Base-by-base conservation (phyloP, 1,140 invertebrate genomes). In the Cydia pomonella region DNA sequence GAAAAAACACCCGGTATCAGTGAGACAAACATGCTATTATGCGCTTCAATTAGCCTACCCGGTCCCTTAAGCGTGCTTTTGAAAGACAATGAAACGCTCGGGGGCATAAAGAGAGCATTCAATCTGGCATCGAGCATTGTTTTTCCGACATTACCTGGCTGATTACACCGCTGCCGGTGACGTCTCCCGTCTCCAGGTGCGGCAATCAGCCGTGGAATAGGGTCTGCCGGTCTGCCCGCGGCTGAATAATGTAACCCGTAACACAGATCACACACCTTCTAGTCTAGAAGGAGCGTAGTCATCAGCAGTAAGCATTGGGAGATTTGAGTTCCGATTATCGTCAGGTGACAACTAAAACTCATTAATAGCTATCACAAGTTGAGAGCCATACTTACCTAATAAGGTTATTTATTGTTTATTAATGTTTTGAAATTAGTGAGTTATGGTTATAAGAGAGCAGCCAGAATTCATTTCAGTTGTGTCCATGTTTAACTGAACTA, bases 171-270 rank as follows among this genome's bases (percentile, higher is more conserved):
- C 72, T 79, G 80, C 74, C 81, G 84, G 81, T 84, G 81, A 76
- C 81, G 73, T 53, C 76, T 79, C 78, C 25, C 82, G 86, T 85
- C 87, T 89, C 88, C 82, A 83, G 74, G 76, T 64, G 38, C 75
- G 78, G 84, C 87, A 91, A 89, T 90, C 89, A 89, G 79, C 82
- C 86, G 86, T 81, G 80, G 80, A 85, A 88, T 88, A 81, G 80
- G 81, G 79, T 77, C 72, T 74, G 80, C 59, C 33, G 33, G 25
- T 27, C 33, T 74, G 77, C 80, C 79, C 78, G 72, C 83, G 82
- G 73, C 76, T 77, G 80, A 84, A 84, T 87, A 90, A 90, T 87
- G 83, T 84, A 80, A 76, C 62, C 80, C 82, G n/a, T 50, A 6
- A 18, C 47, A 18, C 47, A 50, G 47, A 50, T 50, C n/a, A 50